Base-by-base conservation (phyloP, 30 jellyfish, hydroid and myxozoan genomes). In the Aurelia sp. region DNA sequence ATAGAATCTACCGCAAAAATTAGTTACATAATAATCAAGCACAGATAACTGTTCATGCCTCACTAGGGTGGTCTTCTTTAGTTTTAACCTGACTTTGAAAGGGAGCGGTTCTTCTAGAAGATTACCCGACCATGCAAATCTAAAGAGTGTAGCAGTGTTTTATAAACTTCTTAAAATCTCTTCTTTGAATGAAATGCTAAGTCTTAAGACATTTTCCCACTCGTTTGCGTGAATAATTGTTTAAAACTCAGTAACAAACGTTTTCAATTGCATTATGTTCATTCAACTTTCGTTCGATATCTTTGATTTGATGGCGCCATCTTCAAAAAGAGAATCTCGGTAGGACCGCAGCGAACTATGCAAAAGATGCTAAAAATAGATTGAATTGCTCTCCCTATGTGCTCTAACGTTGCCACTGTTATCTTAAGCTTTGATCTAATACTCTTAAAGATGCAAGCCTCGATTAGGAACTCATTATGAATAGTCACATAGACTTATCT, bases 61-160 rank as follows among this genome's bases (percentile, higher is more conserved):
- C 87, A 13, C 87, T 18, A 30, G 67, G 87, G 87, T 76, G 77
- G 91, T 82, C 90, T 44, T 19, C 51, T 17, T 65, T 80, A 48
- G 81, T 61, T 53, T 22, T 50, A 19, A 47, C 74, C 41, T 13
- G 52, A 12, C 5, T 50, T 27, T 64, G 61, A 40, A 67, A 63
- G 41, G 38, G 53, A 65, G 81, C 81, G 90, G 81, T n/a, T 31
- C 60, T 30, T 64, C 76, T 50, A 63, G 55, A 38, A 24, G 90
- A 65, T 64, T 64, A 67, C 72, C 61, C 17, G 52, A 13, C 19
- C 74, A 8, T 24, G 19, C 70, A 31, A 67, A 21, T 41, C 53
- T 22, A 63, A 63, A 17, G 60, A 63, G 38, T 30, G 51, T 80
- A 63, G 53, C 84, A 67, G 41, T 81, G 91, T 81, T 81, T 66